Evolutionary conservation across 2,888 invertebrate genomes (phyloP).

Genomic region (Mythimna impura): DNA sequence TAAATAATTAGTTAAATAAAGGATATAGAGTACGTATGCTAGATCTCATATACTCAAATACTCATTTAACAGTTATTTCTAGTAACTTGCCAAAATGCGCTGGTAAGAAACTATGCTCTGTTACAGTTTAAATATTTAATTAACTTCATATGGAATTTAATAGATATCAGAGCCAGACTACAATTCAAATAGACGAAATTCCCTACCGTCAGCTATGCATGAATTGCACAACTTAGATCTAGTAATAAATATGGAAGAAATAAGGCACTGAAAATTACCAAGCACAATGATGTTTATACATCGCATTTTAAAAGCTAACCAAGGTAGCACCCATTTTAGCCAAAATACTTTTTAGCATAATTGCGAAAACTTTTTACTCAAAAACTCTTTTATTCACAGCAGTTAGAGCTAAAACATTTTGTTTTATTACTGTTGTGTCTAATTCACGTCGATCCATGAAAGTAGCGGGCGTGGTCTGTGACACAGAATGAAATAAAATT

Average conservation of each 20-base stretch:
- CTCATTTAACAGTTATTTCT: not conserved
- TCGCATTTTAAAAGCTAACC: not conserved
- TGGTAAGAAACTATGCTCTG: conserved; percentile 6
- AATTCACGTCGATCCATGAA: conserved; percentile 42
- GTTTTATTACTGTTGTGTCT: conserved; percentile 31
- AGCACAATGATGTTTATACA: not conserved
- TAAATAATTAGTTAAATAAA: no score
- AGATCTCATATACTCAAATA: no score
- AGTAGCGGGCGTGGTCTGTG: conserved; percentile 38
- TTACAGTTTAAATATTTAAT: conserved; percentile 21
- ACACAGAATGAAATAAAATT: conserved; percentile 51
- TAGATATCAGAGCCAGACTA: not conserved
- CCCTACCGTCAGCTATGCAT: not conserved
- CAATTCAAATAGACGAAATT: not conserved
- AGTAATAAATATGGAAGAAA: not conserved
- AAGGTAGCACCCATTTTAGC: not conserved
- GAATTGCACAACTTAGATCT: not conserved
- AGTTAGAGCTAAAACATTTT: conserved; percentile 29
- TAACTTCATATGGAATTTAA: conserved; percentile 12
- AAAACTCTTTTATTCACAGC: conserved; percentile 10
- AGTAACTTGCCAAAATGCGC: no score
- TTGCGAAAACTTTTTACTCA: not conserved
- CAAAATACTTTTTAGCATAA: not conserved
- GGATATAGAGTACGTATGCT: no score
- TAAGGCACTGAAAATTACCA: no score